These are phyloP conservation scores for Brenthis ino DNA, from an alignment of 2,888 invertebrate genomes.

Conservation along the genomic window DNA sequence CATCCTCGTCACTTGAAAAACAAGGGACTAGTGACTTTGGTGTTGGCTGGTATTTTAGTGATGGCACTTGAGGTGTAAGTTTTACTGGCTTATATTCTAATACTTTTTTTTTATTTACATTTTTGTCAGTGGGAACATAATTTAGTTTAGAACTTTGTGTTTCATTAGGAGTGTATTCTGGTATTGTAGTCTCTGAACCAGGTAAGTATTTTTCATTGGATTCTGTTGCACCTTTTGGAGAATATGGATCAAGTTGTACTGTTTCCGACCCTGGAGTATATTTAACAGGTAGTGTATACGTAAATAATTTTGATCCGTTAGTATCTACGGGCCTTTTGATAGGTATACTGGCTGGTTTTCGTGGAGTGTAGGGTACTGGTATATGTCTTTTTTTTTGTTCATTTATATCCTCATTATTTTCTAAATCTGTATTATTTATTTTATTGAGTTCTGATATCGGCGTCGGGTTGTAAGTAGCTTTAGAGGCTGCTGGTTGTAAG, in stretches of 20 bases:
- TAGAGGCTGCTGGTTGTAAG: conserved; percentile 57
- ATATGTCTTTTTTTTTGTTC: conserved; percentile 74
- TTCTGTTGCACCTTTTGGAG: conserved; percentile 65
- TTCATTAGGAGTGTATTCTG: conserved; percentile 66
- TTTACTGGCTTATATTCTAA: conserved; percentile 74
- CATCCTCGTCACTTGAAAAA: conserved; percentile 79
- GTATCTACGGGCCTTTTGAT: conserved; percentile 65
- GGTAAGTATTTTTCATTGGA: conserved; percentile 71
- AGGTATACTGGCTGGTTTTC: conserved; percentile 67
- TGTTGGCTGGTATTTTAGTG: conserved; percentile 73
- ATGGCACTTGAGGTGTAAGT: conserved; percentile 57
- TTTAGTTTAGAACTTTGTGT: conserved; percentile 56
- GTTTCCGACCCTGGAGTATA: conserved; percentile 72
- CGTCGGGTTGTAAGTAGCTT: conserved; percentile 84
- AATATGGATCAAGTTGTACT: conserved; percentile 64
- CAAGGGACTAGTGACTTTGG: conserved; percentile 71
- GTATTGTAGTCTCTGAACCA: conserved; percentile 63
- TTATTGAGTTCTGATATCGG: conserved; percentile 84
- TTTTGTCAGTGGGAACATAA: conserved; percentile 75
- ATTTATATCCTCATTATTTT: conserved; percentile 56
- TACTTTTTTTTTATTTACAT: conserved; percentile 63
- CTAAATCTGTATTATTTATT: conserved; percentile 60
- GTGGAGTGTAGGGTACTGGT: conserved; percentile 78
- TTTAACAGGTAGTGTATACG: conserved; percentile 67
- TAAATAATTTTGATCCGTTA: conserved; percentile 68